Evolutionary conservation across 2,797 vertebrate genomes (phyloP).

Genomic region (Eurystomus glaucurus): DNA sequence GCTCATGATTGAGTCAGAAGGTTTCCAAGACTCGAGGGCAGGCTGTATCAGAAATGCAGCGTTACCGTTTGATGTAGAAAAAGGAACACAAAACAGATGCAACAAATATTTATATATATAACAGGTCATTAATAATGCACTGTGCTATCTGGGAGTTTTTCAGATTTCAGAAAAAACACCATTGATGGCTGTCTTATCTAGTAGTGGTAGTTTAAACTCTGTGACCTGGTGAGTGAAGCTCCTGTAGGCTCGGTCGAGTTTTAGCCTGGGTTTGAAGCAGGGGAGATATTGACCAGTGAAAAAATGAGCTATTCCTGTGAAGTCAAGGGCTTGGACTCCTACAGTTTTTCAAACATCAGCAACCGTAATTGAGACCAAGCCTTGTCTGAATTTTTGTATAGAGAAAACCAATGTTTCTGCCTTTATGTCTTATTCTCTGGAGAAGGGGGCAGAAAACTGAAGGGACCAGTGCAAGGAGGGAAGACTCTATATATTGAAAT

Average conservation of each 20-base stretch:
- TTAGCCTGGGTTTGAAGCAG: neutral
- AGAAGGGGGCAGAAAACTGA: neutral
- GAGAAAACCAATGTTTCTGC: neutral
- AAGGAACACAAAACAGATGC: neutral
- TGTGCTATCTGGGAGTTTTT: neutral
- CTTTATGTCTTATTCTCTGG: neutral
- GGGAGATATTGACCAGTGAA: neutral
- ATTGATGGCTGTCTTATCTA: neutral
- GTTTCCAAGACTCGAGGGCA: neutral
- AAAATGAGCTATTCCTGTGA: neutral
- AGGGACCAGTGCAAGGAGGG: neutral
- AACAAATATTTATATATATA: neutral
- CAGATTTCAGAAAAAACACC: neutral
- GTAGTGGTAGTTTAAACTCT: neutral
- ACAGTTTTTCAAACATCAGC: neutral
- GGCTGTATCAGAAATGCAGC: neutral
- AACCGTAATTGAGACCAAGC: neutral
- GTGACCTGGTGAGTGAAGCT: neutral
- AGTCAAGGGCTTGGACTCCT: fast-evolving
- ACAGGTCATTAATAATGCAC: neutral
- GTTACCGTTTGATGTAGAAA: neutral
- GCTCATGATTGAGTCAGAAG: neutral
- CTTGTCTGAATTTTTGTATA: neutral
- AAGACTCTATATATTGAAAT: neutral
- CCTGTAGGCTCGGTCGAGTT: neutral